Base-by-base conservation (phyloP, 1,140 invertebrate species). In the Papilio dardanus region DNA sequence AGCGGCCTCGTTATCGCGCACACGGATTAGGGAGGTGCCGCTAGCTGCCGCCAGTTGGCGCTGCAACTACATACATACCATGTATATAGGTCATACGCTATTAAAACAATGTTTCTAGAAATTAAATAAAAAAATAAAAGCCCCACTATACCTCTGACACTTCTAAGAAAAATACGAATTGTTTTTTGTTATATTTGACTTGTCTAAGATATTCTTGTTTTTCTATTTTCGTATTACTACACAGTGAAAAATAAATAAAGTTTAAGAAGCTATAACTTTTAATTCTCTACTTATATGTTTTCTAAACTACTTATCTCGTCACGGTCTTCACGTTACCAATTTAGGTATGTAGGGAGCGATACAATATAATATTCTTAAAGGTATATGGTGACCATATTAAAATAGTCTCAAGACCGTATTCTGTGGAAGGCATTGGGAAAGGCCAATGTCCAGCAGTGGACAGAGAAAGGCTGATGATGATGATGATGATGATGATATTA, bases 1-100 rank as follows among this genome's bases (percentile, higher is more conserved):
- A 76, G 79, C 78, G 81, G 28, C 65, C 81, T 86, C 84, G 83
- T 86, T 84, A 85, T 79, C 35, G 73, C 76, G 40, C 71, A 71
- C 50, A 77, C 77, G 82, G 82, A 82, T 83, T 82, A 83, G 80
- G 82, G 77, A 65, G 69, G 71, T 65, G 74, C 76, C 35, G 67
- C 19, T 2, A 69, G 35, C 40, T 10, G 35, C 35, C 19, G 8
- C 19, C 7, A 69, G 35, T 40, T 10, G 35, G 19, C 19, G 8
- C 46, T 19, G 46, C 50, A 46, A 6, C 42, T 46, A 19, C 7
- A 37, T 46, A 46, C 16, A 46, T 19, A 4, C 40, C 3, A n/a
- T 46, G 19, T 46, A 46, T 7, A 46, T 16, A 46, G n/a, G 6
- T n/a, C 0, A 19, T 6, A 46, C 16, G 6, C 6, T 42, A 42